These are phyloP conservation scores for Nycticebus coucang DNA, from an alignment of 2,113 vertebrate species.

Conservation along the genomic window DNA sequence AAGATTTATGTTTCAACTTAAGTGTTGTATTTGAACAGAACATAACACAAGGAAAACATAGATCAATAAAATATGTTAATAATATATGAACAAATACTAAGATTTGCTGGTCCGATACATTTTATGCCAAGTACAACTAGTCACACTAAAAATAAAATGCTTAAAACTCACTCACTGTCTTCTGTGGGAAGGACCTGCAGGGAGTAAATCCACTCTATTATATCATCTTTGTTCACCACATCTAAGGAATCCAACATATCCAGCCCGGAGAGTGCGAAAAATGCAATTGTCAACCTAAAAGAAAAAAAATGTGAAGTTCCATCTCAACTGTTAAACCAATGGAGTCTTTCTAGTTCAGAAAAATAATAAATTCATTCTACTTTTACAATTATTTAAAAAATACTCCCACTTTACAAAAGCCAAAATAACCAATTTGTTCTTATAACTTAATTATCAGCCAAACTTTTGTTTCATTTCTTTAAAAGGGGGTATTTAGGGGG, in stretches of 20 bases:
- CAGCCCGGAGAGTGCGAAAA: slow-evolving; percentile 97
- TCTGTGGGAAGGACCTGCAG: slow-evolving; percentile 97
- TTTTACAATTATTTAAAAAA: slow-evolving; percentile 48
- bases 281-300: slow-evolving; percentile 96
- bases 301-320: slow-evolving; percentile 80
- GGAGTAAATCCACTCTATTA: slow-evolving; percentile 99
- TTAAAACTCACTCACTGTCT: slow-evolving; percentile 94
- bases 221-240: slow-evolving; percentile 92
- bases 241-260: slow-evolving; percentile 97
- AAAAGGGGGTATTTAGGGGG: background rate
- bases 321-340: slow-evolving; percentile 69
- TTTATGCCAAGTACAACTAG: background rate
- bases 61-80: background rate
- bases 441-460: background rate
- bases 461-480: background rate
- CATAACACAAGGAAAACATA: background rate
- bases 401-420: background rate
- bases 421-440: background rate
- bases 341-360: slow-evolving; percentile 9
- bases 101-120: background rate
- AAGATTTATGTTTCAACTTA: background rate
- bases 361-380: slow-evolving; percentile 40
- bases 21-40: background rate
- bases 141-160: slow-evolving; percentile 80
- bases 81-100: background rate